Conservation (phyloP, 2,888 invertebrate genomes). For the Tinea pellionella region DNA sequence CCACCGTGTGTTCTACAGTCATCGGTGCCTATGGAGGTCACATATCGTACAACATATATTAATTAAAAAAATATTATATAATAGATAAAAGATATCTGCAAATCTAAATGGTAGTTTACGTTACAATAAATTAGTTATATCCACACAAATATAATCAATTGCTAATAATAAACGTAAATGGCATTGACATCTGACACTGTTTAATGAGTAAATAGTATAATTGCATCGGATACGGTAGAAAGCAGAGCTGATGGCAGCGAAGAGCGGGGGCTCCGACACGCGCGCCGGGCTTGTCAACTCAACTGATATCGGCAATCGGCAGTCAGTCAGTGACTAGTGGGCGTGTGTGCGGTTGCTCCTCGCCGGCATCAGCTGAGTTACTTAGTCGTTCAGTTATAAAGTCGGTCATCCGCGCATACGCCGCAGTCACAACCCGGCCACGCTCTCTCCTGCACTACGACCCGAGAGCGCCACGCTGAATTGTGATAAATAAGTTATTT, state of each 20-base stretch:
- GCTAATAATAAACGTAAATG: not conserved
- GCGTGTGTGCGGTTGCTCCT: constrained; percentile 8
- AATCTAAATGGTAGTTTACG: too few relatives aligned
- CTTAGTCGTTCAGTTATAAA: not conserved
- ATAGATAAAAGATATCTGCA: too few relatives aligned
- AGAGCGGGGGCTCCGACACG: not conserved
- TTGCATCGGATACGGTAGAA: constrained; percentile 10
- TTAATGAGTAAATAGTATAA: constrained; percentile 11
- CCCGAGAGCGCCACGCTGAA: not conserved
- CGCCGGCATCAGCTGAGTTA: not conserved
- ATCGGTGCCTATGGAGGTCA: too few relatives aligned
- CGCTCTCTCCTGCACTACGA: not conserved
- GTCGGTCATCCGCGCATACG: not conserved
- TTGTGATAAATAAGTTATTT: not conserved
- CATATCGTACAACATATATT: too few relatives aligned
- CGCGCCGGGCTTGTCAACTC: not conserved
- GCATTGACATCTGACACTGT: constrained; percentile 10
- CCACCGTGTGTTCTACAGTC: too few relatives aligned
- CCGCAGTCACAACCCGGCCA: constrained; percentile 19
- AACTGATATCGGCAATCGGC: not conserved
- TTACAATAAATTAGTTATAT: not conserved
- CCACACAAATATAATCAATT: not conserved
- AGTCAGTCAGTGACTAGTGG: constrained; percentile 1
- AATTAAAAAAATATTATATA: too few relatives aligned
- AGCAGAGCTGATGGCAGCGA: not conserved